Percentiles rank a stretch among this genome's conserved stretches.
Evolutionary conservation across 2,797 vertebrate genomes (phyloP).

Genomic region (Diplodus puntazzo): DNA sequence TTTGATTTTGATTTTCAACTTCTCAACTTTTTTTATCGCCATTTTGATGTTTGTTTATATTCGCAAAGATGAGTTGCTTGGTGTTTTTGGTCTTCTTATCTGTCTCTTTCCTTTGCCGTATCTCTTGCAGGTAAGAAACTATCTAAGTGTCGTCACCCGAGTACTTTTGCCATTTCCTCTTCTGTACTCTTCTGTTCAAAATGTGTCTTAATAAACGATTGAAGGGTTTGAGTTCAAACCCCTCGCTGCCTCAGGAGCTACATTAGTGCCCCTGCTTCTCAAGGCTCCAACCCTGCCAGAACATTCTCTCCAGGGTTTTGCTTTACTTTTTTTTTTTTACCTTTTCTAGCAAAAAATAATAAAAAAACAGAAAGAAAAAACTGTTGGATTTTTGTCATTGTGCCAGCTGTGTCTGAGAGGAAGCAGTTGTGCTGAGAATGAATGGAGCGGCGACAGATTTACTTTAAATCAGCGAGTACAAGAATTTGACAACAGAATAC

Average conservation of each 20-base stretch:
- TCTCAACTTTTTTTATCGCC: neutral
- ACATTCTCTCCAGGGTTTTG: slow-evolving; percentile 4
- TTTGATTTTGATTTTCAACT: neutral
- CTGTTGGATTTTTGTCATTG: slow-evolving; percentile 9
- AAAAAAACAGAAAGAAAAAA: neutral
- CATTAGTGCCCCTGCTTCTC: slow-evolving; percentile 26
- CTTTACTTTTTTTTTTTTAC: neutral
- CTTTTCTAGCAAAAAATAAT: neutral
- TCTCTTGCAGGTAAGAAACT: slow-evolving; percentile 8
- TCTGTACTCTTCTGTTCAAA: slow-evolving; percentile 8
- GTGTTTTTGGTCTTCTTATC: neutral
- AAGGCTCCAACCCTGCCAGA: slow-evolving; percentile 2
- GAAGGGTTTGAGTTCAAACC: slow-evolving; percentile 36
- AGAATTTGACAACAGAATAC: slow-evolving; percentile 48
- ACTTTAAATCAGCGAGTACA: slow-evolving; percentile 40
- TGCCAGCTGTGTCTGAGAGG: slow-evolving; percentile 23
- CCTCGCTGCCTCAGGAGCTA: slow-evolving; percentile 13
- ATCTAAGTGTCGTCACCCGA: slow-evolving; percentile 25
- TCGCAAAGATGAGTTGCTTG: slow-evolving; percentile 3
- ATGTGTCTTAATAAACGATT: slow-evolving; percentile 26
- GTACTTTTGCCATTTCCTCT: slow-evolving; percentile 2
- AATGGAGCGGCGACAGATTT: slow-evolving; percentile 40
- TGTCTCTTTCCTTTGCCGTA: neutral
- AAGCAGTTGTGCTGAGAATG: slow-evolving; percentile 29
- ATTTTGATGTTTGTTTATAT: slow-evolving; percentile 23